Conservation (phyloP, 2,888 invertebrate species). For the Acleris literana region DNA sequence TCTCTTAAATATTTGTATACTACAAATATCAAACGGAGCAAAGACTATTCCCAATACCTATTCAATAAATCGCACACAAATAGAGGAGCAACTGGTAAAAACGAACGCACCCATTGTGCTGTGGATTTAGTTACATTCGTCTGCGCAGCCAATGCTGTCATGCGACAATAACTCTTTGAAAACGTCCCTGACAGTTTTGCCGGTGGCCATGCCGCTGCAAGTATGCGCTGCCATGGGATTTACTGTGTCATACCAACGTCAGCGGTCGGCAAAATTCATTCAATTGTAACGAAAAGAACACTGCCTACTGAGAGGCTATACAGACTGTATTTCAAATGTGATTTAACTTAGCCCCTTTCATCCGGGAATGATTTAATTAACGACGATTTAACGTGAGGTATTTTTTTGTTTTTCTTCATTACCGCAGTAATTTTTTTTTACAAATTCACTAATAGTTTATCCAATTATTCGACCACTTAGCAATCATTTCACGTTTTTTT, state of each 20-base stretch:
- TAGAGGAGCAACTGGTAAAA: slow-evolving; percentile 45
- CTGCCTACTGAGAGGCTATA: too few relatives aligned
- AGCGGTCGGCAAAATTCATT: slow-evolving; percentile 49
- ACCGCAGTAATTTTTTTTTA: too few relatives aligned
- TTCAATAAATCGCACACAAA: slow-evolving; percentile 47
- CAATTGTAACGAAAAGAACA: slow-evolving; percentile 43
- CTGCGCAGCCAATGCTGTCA: slow-evolving; percentile 56
- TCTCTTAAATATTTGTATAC: neutral
- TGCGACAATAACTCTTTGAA: slow-evolving; percentile 71
- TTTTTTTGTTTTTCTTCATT: too few relatives aligned
- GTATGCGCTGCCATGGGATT: slow-evolving; percentile 61
- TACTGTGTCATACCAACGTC: slow-evolving; percentile 63
- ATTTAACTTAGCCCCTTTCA: slow-evolving; percentile 39
- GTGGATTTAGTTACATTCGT: slow-evolving; percentile 57
- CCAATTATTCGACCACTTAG: too few relatives aligned
- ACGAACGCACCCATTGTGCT: slow-evolving; percentile 56
- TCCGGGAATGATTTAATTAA: slow-evolving; percentile 38
- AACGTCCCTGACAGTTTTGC: slow-evolving; percentile 65
- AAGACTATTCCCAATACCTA: slow-evolving; percentile 42
- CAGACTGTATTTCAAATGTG: slow-evolving; percentile 30
- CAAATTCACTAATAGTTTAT: too few relatives aligned
- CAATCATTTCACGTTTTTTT: too few relatives aligned
- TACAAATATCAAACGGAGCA: neutral
- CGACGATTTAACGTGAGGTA: too few relatives aligned
- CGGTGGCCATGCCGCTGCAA: slow-evolving; percentile 46